Conservation (phyloP, 2,113 vertebrate species). For the Perognathus longimembris region DNA sequence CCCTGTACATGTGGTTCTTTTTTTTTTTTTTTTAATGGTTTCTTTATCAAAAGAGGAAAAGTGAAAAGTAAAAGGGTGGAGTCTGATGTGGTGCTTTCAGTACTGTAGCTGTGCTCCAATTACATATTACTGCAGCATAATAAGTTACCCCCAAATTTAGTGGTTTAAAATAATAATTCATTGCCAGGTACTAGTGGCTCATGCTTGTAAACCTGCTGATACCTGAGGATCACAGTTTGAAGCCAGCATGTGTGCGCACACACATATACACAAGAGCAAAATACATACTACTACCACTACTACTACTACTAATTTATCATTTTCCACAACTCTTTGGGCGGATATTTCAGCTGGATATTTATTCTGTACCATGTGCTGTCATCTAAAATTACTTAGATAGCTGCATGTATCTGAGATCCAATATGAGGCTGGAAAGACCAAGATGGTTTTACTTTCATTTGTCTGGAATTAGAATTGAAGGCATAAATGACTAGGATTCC, state of each 20-base stretch:
- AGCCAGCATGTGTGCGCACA: no score
- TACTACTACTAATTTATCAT: background rate
- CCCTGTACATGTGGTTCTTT: background rate
- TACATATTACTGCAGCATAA: background rate
- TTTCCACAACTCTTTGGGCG: background rate
- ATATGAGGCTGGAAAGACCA: background rate
- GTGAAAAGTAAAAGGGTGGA: background rate
- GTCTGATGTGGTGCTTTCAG: background rate
- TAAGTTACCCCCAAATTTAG: background rate
- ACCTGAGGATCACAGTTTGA: no score
- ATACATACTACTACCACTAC: no score
- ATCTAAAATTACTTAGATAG: background rate
- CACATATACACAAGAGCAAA: no score
- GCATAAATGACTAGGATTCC: background rate
- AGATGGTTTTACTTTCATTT: background rate
- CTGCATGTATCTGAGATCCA: background rate
- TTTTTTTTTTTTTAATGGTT: background rate
- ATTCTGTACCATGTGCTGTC: background rate
- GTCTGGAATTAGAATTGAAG: background rate
- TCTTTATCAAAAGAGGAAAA: background rate
- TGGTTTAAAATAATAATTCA: constrained; percentile 13
- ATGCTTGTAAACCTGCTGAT: no score
- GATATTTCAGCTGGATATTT: background rate
- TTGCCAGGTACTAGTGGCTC: no score
- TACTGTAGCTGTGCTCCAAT: constrained; percentile 8